These are phyloP conservation scores for Grammomys surdaster DNA, from an alignment of 2,113 vertebrate species.

Conservation along the genomic window DNA sequence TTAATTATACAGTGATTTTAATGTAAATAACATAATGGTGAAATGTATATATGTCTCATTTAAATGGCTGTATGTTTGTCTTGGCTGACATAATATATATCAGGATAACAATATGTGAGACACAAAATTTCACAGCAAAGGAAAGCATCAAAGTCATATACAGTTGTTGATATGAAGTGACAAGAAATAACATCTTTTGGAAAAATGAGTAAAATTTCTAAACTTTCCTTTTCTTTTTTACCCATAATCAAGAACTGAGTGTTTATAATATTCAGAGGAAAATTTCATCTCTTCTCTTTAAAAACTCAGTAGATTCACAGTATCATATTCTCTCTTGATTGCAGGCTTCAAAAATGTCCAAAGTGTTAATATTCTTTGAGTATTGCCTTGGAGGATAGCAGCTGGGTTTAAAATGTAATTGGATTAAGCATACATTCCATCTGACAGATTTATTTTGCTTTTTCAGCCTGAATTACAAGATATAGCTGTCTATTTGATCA, in stretches of 20 bases:
- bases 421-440: neutral
- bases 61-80: neutral
- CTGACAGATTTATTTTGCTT: neutral
- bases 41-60: neutral
- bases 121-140: neutral
- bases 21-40: neutral
- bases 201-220: neutral
- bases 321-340: neutral
- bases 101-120: neutral
- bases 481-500: neutral
- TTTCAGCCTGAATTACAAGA: neutral
- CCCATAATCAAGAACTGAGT: neutral
- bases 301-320: neutral
- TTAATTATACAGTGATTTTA: neutral
- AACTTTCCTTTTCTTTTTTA: neutral
- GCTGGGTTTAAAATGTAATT: neutral
- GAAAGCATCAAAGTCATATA: neutral
- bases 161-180: neutral
- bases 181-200: neutral
- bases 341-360: neutral
- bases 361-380: neutral
- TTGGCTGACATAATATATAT: neutral
- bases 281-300: neutral
- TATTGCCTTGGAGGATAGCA: neutral
- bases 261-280: neutral